Conservation (phyloP, 2,888 invertebrate genomes). For the Sylvicola cinctus region DNA sequence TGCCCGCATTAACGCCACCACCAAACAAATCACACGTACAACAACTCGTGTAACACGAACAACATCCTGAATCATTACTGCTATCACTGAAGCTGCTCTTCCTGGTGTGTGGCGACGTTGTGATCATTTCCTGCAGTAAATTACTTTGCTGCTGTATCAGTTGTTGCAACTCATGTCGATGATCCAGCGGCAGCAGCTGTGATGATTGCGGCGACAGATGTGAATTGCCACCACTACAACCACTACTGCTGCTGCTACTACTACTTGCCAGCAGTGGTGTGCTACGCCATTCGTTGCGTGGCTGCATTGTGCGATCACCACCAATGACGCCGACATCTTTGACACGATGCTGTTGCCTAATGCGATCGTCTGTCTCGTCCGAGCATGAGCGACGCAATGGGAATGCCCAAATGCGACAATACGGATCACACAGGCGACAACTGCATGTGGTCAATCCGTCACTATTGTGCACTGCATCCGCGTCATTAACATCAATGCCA, state of each 20-base stretch:
- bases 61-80: conserved; percentile 8
- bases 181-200: too few species aligned
- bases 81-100: conserved; percentile 9
- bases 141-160: conserved; percentile 7
- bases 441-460: conserved; percentile 9
- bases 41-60: too few species aligned
- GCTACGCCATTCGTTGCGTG: conserved; percentile 13
- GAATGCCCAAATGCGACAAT: conserved; percentile 24
- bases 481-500: neutral
- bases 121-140: conserved; percentile 7
- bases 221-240: too few species aligned
- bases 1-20: too few species aligned
- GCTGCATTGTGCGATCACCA: conserved; percentile 9
- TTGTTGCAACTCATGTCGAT: neutral
- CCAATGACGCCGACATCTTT: conserved; percentile 14
- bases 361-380: conserved; percentile 16
- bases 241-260: too few species aligned
- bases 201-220: too few species aligned
- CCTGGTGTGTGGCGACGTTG: conserved; percentile 8
- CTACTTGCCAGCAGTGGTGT: conserved; percentile 9
- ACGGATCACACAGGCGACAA: conserved; percentile 20
- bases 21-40: too few species aligned
- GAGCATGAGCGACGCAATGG: conserved; percentile 22
- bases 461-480: neutral
- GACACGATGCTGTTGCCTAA: conserved; percentile 7